phyloP scores from a whole-genome alignment of 2,888 invertebrate species.

The Zele albiditarsus region DNA sequence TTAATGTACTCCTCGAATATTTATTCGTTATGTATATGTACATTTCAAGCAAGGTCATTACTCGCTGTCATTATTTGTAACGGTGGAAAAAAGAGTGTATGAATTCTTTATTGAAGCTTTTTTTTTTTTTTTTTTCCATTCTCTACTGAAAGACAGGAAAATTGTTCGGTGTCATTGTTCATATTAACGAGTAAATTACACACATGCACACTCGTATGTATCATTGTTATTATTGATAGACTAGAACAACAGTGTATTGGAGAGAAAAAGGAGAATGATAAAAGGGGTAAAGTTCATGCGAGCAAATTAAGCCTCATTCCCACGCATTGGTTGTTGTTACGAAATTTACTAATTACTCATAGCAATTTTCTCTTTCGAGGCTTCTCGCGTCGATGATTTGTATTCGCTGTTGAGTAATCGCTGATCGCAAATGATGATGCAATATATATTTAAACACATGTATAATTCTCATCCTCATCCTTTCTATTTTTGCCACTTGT shows the following conservation, averaged over 20 bases:
- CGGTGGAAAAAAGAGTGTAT: neutral
- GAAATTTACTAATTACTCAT: conserved; percentile 29
- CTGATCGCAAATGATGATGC: conserved; percentile 13
- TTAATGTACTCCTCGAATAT: conserved; percentile 28
- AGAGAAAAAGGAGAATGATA: neutral
- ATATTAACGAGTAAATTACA: neutral
- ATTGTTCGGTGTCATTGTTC: neutral
- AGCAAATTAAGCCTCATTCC: conserved; percentile 7
- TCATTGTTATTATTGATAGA: neutral
- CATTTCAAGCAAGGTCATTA: conserved; percentile 36
- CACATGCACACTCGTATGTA: neutral
- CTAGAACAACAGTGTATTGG: neutral
- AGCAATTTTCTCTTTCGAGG: conserved; percentile 34
- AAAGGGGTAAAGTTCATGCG: conserved; percentile 8
- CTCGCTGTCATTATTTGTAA: neutral
- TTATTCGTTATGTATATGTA: conserved; percentile 11
- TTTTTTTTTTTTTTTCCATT: neutral
- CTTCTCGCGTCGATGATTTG: conserved; percentile 24
- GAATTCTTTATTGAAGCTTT: neutral
- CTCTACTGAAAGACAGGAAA: neutral
- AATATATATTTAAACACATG: neutral
- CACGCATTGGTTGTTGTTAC: conserved; percentile 21
- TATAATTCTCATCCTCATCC: neutral
- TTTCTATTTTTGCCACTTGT: neutral
- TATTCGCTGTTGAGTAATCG: conserved; percentile 30